Conservation (phyloP, 2,113 vertebrate genomes). For the Ascaphus truei region DNA sequence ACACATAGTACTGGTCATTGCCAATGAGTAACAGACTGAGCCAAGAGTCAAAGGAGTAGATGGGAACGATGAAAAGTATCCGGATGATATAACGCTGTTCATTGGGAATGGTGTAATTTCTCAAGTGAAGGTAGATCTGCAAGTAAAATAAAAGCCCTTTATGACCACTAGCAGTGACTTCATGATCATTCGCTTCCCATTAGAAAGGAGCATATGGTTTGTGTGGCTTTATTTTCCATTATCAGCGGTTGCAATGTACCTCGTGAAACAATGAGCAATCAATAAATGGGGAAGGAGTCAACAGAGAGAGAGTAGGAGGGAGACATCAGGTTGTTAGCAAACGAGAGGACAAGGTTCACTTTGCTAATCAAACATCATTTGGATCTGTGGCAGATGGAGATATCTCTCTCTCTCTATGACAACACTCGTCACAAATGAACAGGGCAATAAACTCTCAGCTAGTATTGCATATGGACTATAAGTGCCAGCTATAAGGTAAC, state of each 20-base stretch:
- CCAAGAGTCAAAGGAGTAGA: constrained; percentile 93
- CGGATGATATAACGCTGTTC: constrained; percentile 96
- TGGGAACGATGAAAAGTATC: constrained; percentile 89
- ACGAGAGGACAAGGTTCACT: constrained; percentile 42
- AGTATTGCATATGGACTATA: too few species aligned
- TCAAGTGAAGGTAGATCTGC: constrained; percentile 89
- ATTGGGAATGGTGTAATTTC: constrained; percentile 80
- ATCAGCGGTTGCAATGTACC: background rate
- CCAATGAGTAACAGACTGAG: constrained; percentile 93
- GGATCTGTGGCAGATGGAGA: background rate
- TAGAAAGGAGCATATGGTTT: background rate
- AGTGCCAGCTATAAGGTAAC: too few species aligned
- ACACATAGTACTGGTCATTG: constrained; percentile 85
- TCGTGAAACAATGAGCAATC: background rate
- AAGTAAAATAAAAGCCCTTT: background rate
- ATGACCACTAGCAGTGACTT: background rate
- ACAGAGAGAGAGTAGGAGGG: background rate
- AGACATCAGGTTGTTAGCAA: background rate
- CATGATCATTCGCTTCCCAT: too few species aligned
- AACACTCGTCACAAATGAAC: background rate
- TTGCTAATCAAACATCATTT: background rate
- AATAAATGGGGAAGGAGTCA: background rate
- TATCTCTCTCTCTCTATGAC: background rate
- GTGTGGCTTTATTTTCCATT: background rate
- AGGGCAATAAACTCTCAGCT: constrained; percentile 2